A percentile compares a stretch with the other conserved stretches of the same genome.
These are phyloP conservation scores for Pleuronectes platessa DNA, from an alignment of 2,113 vertebrate species.

Conservation along the genomic window DNA sequence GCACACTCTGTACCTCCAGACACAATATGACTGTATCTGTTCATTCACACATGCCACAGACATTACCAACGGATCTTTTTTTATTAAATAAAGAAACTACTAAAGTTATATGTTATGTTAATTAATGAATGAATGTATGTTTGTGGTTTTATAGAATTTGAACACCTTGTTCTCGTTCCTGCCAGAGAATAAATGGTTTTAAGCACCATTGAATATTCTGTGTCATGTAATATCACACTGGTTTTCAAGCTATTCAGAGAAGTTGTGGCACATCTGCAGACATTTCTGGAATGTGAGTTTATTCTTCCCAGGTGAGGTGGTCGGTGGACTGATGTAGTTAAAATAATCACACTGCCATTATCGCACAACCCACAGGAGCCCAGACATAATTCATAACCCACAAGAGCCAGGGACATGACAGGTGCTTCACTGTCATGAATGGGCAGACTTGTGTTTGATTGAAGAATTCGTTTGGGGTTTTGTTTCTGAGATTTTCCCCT, in stretches of 20 bases:
- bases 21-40: constrained; percentile 41
- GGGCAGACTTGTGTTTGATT: constrained; percentile 54
- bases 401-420: constrained; percentile 51
- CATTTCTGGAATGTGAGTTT: constrained; percentile 58
- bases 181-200: background rate
- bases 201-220: background rate
- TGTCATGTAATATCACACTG: background rate
- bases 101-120: background rate
- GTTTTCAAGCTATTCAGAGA: constrained; percentile 24
- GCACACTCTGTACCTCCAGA: constrained; percentile 49
- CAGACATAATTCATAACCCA: constrained; percentile 59
- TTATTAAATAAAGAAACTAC: background rate
- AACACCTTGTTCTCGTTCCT: background rate
- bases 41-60: constrained; percentile 27
- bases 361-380: constrained; percentile 59
- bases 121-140: background rate
- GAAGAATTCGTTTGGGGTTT: constrained; percentile 51
- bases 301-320: constrained; percentile 37
- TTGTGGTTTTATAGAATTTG: background rate
- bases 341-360: constrained; percentile 61
- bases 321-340: constrained; percentile 48
- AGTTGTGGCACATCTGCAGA: constrained; percentile 37
- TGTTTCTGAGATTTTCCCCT: constrained; percentile 36
- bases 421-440: constrained; percentile 50
- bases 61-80: constrained; percentile 14